Percentiles rank a stretch among this genome's conserved stretches.
Conservation (phyloP, 2,888 invertebrate genomes). For the Danaus chrysippus region DNA sequence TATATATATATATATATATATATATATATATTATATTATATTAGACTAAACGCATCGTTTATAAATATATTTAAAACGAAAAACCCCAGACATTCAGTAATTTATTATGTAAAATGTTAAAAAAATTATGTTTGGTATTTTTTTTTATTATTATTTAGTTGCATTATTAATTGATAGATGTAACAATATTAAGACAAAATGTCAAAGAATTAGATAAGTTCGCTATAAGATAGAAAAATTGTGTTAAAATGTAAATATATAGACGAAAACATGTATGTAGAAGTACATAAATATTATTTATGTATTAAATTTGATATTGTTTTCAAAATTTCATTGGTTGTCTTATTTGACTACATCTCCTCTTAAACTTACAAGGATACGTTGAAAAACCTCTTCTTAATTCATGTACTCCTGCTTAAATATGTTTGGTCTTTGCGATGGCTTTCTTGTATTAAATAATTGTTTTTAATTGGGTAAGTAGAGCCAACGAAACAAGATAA, state of each 20-base stretch:
- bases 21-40: slow-evolving; percentile 9
- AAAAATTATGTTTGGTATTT: slow-evolving; percentile 55
- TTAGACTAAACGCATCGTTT: slow-evolving; percentile 43
- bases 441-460: too few relatives aligned
- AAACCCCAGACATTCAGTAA: slow-evolving; percentile 44
- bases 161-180: slow-evolving; percentile 55
- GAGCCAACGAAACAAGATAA: too few relatives aligned
- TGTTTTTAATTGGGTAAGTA: too few relatives aligned
- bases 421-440: too few relatives aligned
- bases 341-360: slow-evolving; percentile 48
- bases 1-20: too few relatives aligned
- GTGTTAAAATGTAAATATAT: slow-evolving; percentile 78
- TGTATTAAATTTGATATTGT: slow-evolving; percentile 80
- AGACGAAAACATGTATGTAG: slow-evolving; percentile 76
- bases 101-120: slow-evolving; percentile 72
- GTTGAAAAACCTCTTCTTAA: neutral
- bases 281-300: slow-evolving; percentile 77
- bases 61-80: slow-evolving; percentile 9
- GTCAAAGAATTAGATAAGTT: slow-evolving; percentile 60
- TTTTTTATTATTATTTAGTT: slow-evolving; percentile 64
- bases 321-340: slow-evolving; percentile 72
- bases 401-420: too few relatives aligned
- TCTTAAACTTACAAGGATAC: neutral
- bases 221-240: slow-evolving; percentile 68
- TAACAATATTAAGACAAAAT: slow-evolving; percentile 54